Evolutionary conservation across 2,113 vertebrate genomes (phyloP).

Genomic region (Mystacornis crossleyi): DNA sequence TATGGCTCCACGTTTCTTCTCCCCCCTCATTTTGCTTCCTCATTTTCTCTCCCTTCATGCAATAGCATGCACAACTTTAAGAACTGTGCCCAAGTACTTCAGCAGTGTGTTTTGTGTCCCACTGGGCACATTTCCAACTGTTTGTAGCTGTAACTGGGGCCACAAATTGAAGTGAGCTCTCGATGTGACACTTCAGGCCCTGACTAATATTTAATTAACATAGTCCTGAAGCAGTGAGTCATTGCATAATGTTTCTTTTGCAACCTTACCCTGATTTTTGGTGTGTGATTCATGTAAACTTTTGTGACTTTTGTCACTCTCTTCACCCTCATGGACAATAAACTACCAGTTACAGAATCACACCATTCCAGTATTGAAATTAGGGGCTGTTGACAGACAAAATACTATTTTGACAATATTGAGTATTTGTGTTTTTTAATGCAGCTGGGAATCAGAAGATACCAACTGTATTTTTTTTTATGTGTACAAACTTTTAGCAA

Average conservation of each 20-base stretch:
- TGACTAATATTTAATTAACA: slow-evolving; percentile 18
- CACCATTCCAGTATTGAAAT: background rate
- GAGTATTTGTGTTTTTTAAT: background rate
- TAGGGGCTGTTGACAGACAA: background rate
- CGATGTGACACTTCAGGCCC: background rate
- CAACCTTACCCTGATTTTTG: background rate
- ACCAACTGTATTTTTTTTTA: background rate
- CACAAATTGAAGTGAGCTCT: background rate
- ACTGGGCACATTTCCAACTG: background rate
- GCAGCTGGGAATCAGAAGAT: background rate
- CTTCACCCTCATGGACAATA: background rate
- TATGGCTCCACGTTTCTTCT: background rate
- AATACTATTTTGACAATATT: background rate
- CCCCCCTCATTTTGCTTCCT: background rate
- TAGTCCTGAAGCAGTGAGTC: background rate
- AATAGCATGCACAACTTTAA: background rate
- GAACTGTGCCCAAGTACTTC: background rate
- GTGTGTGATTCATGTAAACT: background rate
- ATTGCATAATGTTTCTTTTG: background rate
- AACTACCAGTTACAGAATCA: background rate
- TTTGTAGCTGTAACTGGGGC: background rate
- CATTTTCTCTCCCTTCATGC: background rate
- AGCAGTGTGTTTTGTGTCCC: background rate
- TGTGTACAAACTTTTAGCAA: background rate
- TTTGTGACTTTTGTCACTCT: background rate